These are phyloP conservation scores for Amblyjoppa fuscipennis DNA, from an alignment of 2,888 invertebrate species.

Conservation along the genomic window DNA sequence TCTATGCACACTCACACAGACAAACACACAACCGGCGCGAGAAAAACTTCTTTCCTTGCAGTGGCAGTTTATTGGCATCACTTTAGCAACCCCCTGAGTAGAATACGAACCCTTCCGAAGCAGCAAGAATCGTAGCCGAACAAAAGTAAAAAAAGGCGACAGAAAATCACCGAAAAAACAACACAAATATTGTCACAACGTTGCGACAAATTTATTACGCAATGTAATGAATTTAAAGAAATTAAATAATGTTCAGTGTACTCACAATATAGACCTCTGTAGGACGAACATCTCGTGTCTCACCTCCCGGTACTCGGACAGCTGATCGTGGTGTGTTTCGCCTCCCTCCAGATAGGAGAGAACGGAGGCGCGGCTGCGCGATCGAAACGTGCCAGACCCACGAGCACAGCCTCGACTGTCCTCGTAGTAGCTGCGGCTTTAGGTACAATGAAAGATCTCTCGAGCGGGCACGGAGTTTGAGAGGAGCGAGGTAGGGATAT, in stretches of 20 bases:
- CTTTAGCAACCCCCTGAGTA: constrained; percentile 6
- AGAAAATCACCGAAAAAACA: not conserved
- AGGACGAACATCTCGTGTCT: constrained; percentile 80
- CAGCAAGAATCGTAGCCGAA: not conserved
- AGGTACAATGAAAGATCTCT: constrained; percentile 25
- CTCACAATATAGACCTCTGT: constrained; percentile 80
- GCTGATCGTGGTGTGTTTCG: constrained; percentile 74
- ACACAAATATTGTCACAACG: not conserved
- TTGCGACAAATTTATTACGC: too few species aligned
- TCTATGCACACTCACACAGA: not conserved
- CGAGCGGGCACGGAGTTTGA: not conserved
- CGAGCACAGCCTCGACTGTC: constrained; percentile 42
- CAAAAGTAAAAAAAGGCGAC: not conserved
- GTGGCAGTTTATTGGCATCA: constrained; percentile 8
- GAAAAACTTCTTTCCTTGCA: not conserved
- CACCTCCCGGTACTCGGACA: constrained; percentile 74
- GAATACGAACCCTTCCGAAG: constrained; percentile 14
- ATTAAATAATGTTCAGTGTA: constrained; percentile 56
- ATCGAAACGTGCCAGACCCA: constrained; percentile 68
- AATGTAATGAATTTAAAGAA: not conserved
- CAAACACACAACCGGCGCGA: constrained; percentile 27
- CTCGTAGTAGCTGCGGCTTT: constrained; percentile 1
- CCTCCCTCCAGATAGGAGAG: constrained; percentile 57
- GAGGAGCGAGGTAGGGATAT: constrained; percentile 9
- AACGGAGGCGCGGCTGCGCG: constrained; percentile 77